Conservation (phyloP, 2,113 vertebrate species). For the Microcebus jonahi region DNA sequence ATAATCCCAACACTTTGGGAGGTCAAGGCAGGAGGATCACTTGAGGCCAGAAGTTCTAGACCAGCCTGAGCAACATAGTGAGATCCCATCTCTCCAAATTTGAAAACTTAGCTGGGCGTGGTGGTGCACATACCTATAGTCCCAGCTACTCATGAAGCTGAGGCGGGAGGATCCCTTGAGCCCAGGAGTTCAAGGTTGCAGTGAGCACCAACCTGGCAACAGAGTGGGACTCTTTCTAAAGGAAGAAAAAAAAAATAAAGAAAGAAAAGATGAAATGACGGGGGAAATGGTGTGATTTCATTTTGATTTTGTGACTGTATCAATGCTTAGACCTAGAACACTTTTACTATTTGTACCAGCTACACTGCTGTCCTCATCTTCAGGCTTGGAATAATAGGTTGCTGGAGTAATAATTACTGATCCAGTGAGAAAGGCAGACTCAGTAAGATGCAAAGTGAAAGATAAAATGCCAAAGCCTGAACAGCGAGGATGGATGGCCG, state of each 20-base stretch:
- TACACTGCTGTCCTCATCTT: neutral
- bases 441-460: neutral
- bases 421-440: neutral
- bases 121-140: no score
- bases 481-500: neutral
- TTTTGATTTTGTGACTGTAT: neutral
- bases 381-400: neutral
- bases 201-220: no score
- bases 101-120: no score
- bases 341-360: neutral
- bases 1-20: no score
- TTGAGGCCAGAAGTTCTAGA: no score
- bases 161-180: no score
- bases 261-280: neutral
- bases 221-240: neutral
- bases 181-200: no score
- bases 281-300: neutral
- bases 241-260: neutral
- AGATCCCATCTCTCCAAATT: no score
- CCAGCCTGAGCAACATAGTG: no score
- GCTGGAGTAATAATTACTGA: neutral
- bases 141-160: no score
- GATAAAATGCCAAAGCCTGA: neutral
- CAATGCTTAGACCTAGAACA: neutral
- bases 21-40: no score